Percentiles rank a stretch among this genome's conserved stretches.
Conservation (phyloP, 2,113 vertebrate genomes). For the Trogon surrucura region DNA sequence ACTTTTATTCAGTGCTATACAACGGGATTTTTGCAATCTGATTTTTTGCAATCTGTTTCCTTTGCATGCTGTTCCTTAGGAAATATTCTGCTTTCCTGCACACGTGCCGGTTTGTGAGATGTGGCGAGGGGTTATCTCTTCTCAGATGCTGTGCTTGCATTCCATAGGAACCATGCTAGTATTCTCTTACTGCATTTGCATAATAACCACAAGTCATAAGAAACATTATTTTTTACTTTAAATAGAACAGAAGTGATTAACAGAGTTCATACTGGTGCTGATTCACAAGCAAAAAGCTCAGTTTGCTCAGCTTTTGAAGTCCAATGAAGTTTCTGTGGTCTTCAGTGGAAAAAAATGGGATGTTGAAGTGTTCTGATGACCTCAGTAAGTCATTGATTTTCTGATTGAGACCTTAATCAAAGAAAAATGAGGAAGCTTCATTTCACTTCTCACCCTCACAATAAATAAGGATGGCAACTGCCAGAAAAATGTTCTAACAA, state of each 20-base stretch:
- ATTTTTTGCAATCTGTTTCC: neutral
- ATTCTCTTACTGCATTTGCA: neutral
- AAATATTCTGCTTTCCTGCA: neutral
- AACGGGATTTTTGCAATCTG: fast-evolving
- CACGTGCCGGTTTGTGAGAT: neutral
- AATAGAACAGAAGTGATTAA: neutral
- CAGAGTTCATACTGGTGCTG: neutral
- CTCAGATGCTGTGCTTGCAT: neutral
- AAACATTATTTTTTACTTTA: neutral
- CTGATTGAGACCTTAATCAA: neutral
- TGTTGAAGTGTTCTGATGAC: neutral
- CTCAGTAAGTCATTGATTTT: neutral
- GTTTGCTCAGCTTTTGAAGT: neutral
- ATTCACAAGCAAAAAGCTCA: neutral
- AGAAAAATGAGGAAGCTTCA: neutral
- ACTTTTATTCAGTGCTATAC: neutral
- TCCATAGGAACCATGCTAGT: neutral
- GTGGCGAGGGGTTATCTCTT: neutral
- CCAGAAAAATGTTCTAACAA: conserved; percentile 14
- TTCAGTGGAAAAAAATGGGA: neutral
- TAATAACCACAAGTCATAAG: neutral
- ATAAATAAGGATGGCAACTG: neutral
- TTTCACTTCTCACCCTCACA: neutral
- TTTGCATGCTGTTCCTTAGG: neutral
- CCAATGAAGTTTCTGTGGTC: neutral